phyloP scores from a whole-genome alignment of 2,888 invertebrate species.

The Actias luna region DNA sequence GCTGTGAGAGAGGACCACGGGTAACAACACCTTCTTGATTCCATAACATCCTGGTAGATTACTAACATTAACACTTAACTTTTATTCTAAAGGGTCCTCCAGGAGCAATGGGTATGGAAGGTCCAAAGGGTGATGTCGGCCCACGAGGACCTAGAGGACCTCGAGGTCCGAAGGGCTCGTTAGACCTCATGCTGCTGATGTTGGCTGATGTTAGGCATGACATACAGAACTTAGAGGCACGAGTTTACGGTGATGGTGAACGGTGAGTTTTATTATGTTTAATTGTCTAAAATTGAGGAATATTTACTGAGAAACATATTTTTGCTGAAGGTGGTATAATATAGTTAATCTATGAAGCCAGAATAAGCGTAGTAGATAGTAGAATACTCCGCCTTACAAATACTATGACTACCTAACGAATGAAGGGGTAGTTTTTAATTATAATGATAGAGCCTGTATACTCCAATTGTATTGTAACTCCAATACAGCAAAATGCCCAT shows the following conservation, averaged over 20 bases:
- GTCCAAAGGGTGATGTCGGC: slow-evolving; percentile 83
- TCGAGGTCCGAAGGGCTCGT: slow-evolving; percentile 82
- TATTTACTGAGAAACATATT: too few relatives aligned
- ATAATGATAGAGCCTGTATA: too few relatives aligned
- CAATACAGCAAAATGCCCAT: too few relatives aligned
- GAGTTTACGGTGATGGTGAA: slow-evolving; percentile 81
- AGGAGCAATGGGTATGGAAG: slow-evolving; percentile 82
- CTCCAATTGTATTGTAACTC: too few relatives aligned
- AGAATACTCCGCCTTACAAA: too few relatives aligned
- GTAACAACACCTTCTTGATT: slow-evolving; percentile 50
- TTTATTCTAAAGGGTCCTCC: slow-evolving; percentile 77
- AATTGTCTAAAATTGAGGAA: too few relatives aligned
- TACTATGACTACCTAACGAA: too few relatives aligned
- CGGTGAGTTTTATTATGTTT: slow-evolving; percentile 27
- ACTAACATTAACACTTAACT: not conserved
- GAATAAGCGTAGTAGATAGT: too few relatives aligned
- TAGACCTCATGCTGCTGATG: slow-evolving; percentile 84
- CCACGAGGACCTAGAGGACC: slow-evolving; percentile 81
- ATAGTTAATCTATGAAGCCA: too few relatives aligned
- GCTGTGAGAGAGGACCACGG: slow-evolving; percentile 85
- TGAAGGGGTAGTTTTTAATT: too few relatives aligned
- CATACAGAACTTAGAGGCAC: slow-evolving; percentile 82
- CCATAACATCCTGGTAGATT: not conserved
- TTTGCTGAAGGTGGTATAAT: too few relatives aligned
- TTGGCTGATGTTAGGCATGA: slow-evolving; percentile 85